A percentile compares a stretch with the other conserved stretches of the same genome.
Conservation (phyloP, 1,140 invertebrate species). For the Cyphomyrmex costatus region DNA sequence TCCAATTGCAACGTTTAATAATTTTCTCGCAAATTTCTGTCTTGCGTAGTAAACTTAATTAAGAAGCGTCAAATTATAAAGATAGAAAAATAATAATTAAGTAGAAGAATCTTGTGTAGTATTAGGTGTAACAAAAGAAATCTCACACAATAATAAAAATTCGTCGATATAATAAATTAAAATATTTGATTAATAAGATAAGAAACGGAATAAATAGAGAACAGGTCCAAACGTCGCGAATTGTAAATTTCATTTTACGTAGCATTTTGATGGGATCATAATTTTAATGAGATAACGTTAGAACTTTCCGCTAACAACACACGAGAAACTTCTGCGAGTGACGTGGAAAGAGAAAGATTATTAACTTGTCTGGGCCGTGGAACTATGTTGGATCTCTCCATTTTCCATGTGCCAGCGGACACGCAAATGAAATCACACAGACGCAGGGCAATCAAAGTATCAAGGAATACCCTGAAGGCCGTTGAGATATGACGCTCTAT, state of each 20-base stretch:
- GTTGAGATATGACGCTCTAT: conserved; percentile 37
- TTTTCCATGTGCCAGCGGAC: conserved; percentile 67
- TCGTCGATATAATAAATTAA: not conserved
- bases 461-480: conserved; percentile 23
- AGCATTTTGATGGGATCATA: conserved; percentile 42
- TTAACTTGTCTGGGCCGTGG: conserved; percentile 70
- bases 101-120: not conserved
- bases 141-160: conserved; percentile 47
- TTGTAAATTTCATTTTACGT: conserved; percentile 27
- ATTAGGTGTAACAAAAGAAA: not conserved
- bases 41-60: conserved; percentile 22
- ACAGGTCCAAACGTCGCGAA: not conserved
- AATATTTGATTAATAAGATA: not conserved
- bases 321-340: conserved; percentile 68
- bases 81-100: not conserved
- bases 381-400: conserved; percentile 65
- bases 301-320: conserved; percentile 45
- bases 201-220: not conserved
- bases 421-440: conserved; percentile 69
- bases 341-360: conserved; percentile 73
- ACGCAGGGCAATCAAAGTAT: conserved; percentile 72
- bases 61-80: not conserved
- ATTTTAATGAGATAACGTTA: conserved; percentile 63
- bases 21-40: conserved; percentile 20
- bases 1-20: conserved; percentile 30